Evolutionary conservation across 2,113 vertebrate species (phyloP).

Genomic region (Dipodomys ordii): DNA sequence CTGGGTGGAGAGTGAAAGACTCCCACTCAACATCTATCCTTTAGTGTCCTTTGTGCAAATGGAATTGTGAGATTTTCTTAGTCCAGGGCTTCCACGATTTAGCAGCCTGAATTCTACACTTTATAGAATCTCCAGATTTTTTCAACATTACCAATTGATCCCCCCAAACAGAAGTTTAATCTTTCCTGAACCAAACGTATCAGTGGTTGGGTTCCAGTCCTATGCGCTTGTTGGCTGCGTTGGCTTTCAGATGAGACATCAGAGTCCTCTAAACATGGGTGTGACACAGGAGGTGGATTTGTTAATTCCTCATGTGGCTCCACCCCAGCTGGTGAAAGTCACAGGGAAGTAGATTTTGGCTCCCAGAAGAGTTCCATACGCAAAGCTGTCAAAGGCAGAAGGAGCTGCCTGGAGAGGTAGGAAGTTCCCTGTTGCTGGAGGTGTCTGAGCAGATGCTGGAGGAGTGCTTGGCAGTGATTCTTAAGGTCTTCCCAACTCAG

Average conservation of each 20-base stretch:
- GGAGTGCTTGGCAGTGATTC: slow-evolving; percentile 9
- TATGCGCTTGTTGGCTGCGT: not conserved
- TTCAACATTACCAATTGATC: not conserved
- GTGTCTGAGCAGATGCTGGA: slow-evolving; percentile 75
- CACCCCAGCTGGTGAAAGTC: slow-evolving; percentile 17
- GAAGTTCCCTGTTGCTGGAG: slow-evolving; percentile 54
- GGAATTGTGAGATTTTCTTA: not conserved
- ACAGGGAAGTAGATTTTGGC: slow-evolving; percentile 53
- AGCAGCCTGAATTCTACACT: slow-evolving; percentile 22
- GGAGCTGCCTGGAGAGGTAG: slow-evolving; percentile 67
- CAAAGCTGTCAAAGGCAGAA: slow-evolving; percentile 74
- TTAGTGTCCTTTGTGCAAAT: not conserved
- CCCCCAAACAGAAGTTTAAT: slow-evolving; percentile 12
- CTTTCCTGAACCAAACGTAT: slow-evolving; percentile 14
- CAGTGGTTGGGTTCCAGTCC: not conserved
- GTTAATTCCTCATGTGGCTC: not conserved
- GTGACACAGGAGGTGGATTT: not conserved
- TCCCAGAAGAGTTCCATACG: slow-evolving; percentile 47
- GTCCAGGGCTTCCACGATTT: not conserved
- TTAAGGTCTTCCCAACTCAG: slow-evolving; percentile 15
- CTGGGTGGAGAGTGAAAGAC: not conserved
- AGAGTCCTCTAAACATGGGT: not conserved
- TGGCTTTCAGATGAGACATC: not conserved
- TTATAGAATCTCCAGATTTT: not conserved
- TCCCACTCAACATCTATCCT: not conserved